A percentile compares a stretch with the other conserved stretches of the same genome.
These are phyloP conservation scores for Perca schrenkii DNA, from an alignment of 2,113 vertebrate genomes.

Conservation along the genomic window DNA sequence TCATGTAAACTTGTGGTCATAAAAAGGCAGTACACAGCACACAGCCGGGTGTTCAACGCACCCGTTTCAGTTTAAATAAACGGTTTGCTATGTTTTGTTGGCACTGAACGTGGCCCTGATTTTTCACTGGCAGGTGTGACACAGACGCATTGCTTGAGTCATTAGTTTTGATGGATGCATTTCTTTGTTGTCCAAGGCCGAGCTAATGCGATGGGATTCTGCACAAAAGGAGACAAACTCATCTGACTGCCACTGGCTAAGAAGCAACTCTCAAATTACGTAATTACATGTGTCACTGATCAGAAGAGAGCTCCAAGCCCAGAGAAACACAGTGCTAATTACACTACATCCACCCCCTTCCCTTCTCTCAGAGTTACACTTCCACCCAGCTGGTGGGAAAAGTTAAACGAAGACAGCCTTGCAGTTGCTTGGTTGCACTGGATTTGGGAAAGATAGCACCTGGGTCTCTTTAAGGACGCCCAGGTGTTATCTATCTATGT, in stretches of 20 bases:
- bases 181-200: constrained; percentile 32
- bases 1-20: too few species aligned
- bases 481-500: constrained; percentile 28
- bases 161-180: constrained; percentile 48
- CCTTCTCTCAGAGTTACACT: constrained; percentile 28
- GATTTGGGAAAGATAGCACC: constrained; percentile 37
- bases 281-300: constrained; percentile 76
- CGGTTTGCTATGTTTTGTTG: too few species aligned
- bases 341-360: constrained; percentile 30
- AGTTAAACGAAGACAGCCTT: constrained; percentile 57
- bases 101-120: too few species aligned
- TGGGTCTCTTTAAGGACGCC: constrained; percentile 30
- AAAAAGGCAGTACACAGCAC: too few species aligned
- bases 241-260: constrained; percentile 52
- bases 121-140: constrained; percentile 42
- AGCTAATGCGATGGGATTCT: constrained; percentile 19
- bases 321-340: constrained; percentile 60
- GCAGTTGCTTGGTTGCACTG: constrained; percentile 20
- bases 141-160: constrained; percentile 38
- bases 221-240: constrained; percentile 42
- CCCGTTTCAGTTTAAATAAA: too few species aligned
- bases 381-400: constrained; percentile 59
- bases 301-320: constrained; percentile 45
- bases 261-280: constrained; percentile 57
- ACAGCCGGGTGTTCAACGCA: too few species aligned